Evolutionary conservation across 1,140 invertebrate genomes (phyloP), one percentile per base, ranked within the genome.

Genomic region (Yoshiicerus persimilis): DNA sequence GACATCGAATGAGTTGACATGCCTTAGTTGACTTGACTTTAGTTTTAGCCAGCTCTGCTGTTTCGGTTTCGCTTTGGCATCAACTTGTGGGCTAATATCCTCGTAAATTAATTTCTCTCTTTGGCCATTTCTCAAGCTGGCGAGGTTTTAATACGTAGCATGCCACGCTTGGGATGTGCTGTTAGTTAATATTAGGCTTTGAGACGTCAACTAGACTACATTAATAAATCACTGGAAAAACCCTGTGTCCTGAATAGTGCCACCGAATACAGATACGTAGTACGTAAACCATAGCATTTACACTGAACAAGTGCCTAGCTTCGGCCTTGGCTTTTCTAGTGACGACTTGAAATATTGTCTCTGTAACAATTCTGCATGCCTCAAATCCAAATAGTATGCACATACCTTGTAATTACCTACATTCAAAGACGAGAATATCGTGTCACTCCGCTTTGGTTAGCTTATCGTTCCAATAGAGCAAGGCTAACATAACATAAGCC

Each of bases 111-210:
- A 80, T 80, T 80, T 80, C 75, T 80, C 75, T 80, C 75, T 38
- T 70, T 80, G 75, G 75, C 75, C 75, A 80, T 80, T 80, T 80
- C 75, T 80, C 75, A 80, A 80, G 75, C 75, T 80, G 75, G 75
- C 75, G 75, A 80, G 75, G 75, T 80, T 80, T 80, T 80, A 80
- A 80, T 80, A 80, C 75, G 75, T 80, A 80, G 34, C 75, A 80
- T 80, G 75, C 75, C 75, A 80, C 30, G 66, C 66, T 70, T 80
- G 75, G 75, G 75, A 80, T 80, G 75, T 80, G 75, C 75, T 80
- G 32, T 80, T 80, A 80, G 75, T 80, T 80, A 80, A 80, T 80
- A 80, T 80, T 80, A 80, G 75, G 75, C 75, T 80, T 80, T 80
- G 75, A 80, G 75, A 80, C 34, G 75, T 80, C 75, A 80, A 32